A percentile compares a stretch with the other conserved stretches of the same genome.
These are phyloP conservation scores for Sinocyclocheilus maitianheensis DNA, from an alignment of 2,113 vertebrate species.

Conservation along the genomic window DNA sequence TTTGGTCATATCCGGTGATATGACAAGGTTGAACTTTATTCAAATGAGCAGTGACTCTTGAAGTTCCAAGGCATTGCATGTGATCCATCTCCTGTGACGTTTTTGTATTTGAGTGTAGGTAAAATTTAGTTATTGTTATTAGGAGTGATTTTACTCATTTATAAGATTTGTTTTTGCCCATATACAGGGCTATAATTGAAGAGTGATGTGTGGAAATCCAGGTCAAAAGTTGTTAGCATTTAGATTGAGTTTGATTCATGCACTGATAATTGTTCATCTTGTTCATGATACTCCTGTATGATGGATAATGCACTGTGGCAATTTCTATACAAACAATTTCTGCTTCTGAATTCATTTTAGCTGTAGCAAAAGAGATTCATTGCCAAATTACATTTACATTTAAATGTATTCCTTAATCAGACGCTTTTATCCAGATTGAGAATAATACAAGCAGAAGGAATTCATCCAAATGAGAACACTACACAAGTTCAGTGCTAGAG, in stretches of 20 bases:
- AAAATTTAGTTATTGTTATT: not conserved
- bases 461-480: not conserved
- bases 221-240: not conserved
- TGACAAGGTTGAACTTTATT: not conserved
- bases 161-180: not conserved
- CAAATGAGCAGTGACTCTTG: not conserved
- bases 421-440: not conserved
- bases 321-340: not conserved
- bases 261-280: not conserved
- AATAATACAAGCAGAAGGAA: not conserved
- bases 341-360: not conserved
- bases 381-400: slow-evolving; percentile 19
- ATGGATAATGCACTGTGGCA: not conserved
- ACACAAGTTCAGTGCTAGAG: not conserved
- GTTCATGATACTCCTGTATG: not conserved
- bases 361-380: not conserved
- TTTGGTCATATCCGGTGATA: too few species aligned
- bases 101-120: not conserved
- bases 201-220: not conserved
- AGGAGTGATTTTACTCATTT: not conserved
- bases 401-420: slow-evolving; percentile 1
- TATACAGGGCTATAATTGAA: not conserved
- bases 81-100: not conserved
- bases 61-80: not conserved
- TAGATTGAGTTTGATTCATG: not conserved